These are phyloP conservation scores for Micromys minutus DNA, from an alignment of 2,113 vertebrate genomes.

Conservation along the genomic window DNA sequence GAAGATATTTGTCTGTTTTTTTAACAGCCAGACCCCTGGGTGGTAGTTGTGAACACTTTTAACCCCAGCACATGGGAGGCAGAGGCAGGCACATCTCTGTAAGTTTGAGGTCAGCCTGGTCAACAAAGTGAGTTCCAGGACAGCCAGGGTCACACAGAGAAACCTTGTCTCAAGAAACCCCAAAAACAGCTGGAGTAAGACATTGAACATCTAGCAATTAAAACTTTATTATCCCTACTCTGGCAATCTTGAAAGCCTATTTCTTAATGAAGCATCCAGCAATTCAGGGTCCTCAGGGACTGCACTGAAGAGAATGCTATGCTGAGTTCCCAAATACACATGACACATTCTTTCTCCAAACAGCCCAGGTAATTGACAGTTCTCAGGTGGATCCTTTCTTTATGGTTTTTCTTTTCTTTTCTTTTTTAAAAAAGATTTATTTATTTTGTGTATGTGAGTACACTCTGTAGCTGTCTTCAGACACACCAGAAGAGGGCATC, in stretches of 20 bases:
- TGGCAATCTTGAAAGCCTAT: slow-evolving; percentile 13
- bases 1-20: not conserved
- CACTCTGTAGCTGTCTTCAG: too few relatives aligned
- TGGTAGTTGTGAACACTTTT: not conserved
- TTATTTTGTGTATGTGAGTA: too few relatives aligned
- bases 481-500: too few relatives aligned
- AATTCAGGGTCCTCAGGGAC: not conserved
- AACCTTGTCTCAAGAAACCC: not conserved
- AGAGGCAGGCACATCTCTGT: not conserved
- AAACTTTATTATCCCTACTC: slow-evolving; percentile 27
- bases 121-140: not conserved
- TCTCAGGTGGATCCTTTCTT: not conserved
- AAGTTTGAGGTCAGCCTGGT: not conserved
- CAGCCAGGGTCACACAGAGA: not conserved
- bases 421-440: too few relatives aligned
- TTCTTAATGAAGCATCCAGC: slow-evolving; percentile 32
- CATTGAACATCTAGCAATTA: slow-evolving; percentile 36
- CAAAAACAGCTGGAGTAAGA: slow-evolving; percentile 34
- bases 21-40: not conserved
- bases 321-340: slow-evolving; percentile 1
- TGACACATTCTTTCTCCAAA: slow-evolving; percentile 4
- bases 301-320: not conserved
- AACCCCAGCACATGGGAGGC: not conserved
- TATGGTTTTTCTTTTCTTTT: not conserved
- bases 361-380: not conserved